These are phyloP conservation scores for Branchellion lobata DNA, from an alignment of 2,888 invertebrate genomes.

Conservation along the genomic window DNA sequence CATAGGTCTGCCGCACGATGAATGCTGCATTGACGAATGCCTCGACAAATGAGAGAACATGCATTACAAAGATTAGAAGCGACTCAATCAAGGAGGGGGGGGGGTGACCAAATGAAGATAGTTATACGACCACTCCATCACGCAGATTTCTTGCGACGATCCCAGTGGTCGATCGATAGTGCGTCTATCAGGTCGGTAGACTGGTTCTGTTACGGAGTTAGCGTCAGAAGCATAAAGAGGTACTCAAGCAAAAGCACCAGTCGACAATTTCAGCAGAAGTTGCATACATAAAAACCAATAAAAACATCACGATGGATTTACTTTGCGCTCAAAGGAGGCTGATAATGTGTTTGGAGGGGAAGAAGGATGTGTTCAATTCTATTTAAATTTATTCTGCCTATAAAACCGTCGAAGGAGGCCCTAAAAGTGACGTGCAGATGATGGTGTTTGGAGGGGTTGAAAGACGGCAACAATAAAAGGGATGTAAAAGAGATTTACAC, in stretches of 20 bases:
- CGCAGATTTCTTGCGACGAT: too few species aligned
- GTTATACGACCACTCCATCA: too few species aligned
- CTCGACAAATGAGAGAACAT: too few species aligned
- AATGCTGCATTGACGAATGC: too few species aligned
- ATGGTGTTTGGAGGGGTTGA: neutral
- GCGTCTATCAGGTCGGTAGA: too few species aligned
- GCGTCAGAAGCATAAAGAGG: too few species aligned
- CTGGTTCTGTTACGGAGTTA: too few species aligned
- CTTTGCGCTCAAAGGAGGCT: neutral
- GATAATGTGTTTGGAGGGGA: neutral
- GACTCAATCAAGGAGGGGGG: too few species aligned
- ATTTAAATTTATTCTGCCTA: neutral
- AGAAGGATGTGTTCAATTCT: neutral
- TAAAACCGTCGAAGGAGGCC: neutral
- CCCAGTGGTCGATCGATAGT: too few species aligned
- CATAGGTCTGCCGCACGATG: too few species aligned
- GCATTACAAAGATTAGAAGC: too few species aligned
- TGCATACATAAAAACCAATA: neutral
- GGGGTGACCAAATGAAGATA: too few species aligned
- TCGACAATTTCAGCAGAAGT: neutral
- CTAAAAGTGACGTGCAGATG: conserved; percentile 3
- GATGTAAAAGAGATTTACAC: neutral
- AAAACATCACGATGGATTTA: neutral
- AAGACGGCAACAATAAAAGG: conserved; percentile 6
- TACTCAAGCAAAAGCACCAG: neutral